Conservation (phyloP, 2,797 vertebrate species). For the Galagoides demidoff region DNA sequence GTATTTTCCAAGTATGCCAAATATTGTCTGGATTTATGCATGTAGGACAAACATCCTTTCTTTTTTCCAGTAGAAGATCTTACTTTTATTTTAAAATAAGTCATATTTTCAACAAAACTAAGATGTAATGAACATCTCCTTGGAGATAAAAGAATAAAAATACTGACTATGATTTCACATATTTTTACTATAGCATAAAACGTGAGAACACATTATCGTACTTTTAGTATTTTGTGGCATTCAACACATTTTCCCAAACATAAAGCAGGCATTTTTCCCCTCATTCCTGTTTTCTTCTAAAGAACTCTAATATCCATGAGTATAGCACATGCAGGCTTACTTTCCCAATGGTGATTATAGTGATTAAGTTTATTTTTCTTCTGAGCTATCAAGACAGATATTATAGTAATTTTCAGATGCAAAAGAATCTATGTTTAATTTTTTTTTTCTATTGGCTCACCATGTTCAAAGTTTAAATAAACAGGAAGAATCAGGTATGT, state of each 20-base stretch:
- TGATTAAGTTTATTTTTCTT: constrained; percentile 84
- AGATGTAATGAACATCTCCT: neutral
- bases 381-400: constrained; percentile 82
- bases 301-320: constrained; percentile 53
- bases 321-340: constrained; percentile 74
- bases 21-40: neutral
- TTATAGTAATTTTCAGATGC: constrained; percentile 85
- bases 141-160: neutral
- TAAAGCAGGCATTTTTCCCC: constrained; percentile 33
- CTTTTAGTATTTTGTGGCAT: constrained; percentile 12
- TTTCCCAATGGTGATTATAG: constrained; percentile 82
- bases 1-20: neutral
- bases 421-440: constrained; percentile 75
- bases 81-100: constrained; percentile 8
- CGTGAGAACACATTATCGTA: constrained; percentile 28
- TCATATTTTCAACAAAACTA: neutral
- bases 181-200: constrained; percentile 32
- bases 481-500: neutral
- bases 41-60: neutral
- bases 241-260: constrained; percentile 14
- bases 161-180: constrained; percentile 46
- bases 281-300: constrained; percentile 30
- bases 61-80: neutral
- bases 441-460: constrained; percentile 35
- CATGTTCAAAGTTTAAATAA: constrained; percentile 48